phyloP scores from a whole-genome alignment of 2,797 vertebrate species.

The Botia kubotai region DNA sequence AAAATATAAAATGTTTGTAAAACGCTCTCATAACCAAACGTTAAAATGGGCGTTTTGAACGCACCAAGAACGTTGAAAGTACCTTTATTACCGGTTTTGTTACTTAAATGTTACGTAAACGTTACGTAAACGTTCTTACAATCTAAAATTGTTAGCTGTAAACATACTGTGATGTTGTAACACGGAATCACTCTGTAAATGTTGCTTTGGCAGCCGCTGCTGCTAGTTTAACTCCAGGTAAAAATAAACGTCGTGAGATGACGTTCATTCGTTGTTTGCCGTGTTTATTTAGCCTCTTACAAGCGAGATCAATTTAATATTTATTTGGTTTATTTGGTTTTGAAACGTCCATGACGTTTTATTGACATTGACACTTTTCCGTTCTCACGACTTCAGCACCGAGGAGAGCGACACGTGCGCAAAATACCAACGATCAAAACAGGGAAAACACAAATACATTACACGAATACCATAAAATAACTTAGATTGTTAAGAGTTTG shows the following conservation, averaged over 20 bases:
- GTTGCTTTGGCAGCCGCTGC: background rate
- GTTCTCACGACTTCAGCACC: constrained; percentile 49
- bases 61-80: too few species aligned
- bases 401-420: constrained; percentile 47
- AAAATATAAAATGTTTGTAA: too few species aligned
- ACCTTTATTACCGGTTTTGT: too few species aligned
- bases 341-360: background rate
- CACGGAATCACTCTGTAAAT: too few species aligned
- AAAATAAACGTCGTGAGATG: background rate
- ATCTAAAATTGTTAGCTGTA: too few species aligned
- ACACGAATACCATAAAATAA: background rate
- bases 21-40: too few species aligned
- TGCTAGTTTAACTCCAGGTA: background rate
- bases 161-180: too few species aligned
- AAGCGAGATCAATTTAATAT: background rate
- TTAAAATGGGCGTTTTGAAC: too few species aligned
- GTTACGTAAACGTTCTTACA: too few species aligned
- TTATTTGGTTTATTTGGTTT: background rate
- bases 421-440: background rate
- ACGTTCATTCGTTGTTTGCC: background rate
- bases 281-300: background rate
- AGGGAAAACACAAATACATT: background rate
- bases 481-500: background rate
- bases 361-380: background rate
- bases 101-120: too few species aligned